Conservation (phyloP, 1,140 invertebrate species). For the Panagrolaimus sp. region DNA sequence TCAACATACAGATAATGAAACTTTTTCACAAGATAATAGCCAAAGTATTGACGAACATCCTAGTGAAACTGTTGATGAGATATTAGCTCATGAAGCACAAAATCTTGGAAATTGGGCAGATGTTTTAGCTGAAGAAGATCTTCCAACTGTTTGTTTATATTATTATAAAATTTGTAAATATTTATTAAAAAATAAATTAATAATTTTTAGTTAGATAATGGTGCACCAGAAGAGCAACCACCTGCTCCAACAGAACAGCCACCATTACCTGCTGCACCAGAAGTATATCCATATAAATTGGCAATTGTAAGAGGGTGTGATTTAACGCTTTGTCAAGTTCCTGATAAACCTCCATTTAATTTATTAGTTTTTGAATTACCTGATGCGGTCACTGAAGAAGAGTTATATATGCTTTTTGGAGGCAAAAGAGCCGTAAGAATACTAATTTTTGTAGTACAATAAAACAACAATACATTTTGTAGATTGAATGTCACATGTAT, state of each 20-base stretch:
- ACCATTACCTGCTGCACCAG: background rate
- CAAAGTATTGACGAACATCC: too few relatives aligned
- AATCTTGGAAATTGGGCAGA: background rate
- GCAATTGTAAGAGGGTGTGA: background rate
- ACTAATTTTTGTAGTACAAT: background rate
- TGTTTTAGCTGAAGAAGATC: background rate
- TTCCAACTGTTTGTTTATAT: background rate
- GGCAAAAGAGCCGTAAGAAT: slow-evolving; percentile 6
- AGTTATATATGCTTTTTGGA: slow-evolving; percentile 11
- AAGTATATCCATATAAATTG: background rate
- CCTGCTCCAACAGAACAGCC: background rate
- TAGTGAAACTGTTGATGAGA: too few relatives aligned
- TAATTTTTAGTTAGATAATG: background rate
- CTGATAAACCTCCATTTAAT: background rate
- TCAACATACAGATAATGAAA: too few relatives aligned
- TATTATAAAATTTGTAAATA: background rate
- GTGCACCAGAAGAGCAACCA: background rate
- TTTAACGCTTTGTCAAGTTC: background rate
- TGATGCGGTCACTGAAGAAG: background rate
- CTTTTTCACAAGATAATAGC: too few relatives aligned
- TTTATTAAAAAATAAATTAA: background rate
- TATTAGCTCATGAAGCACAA: too few relatives aligned
- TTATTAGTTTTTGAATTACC: background rate
- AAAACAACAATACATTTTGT: background rate
- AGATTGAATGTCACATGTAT: background rate